Conservation (phyloP, 2,797 vertebrate species). For the Cossypha heuglini region DNA sequence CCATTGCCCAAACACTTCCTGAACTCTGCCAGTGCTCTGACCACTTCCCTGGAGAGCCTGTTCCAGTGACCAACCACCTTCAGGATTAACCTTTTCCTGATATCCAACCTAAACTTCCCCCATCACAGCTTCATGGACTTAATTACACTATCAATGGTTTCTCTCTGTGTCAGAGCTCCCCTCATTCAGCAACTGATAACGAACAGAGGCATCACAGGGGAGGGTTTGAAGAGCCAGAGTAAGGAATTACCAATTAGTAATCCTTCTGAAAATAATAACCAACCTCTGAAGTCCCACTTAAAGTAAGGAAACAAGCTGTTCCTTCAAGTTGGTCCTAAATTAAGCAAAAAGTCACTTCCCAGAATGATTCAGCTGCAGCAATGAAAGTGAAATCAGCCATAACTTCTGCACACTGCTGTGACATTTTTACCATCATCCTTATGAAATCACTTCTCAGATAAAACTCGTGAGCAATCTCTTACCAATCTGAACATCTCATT, state of each 20-base stretch:
- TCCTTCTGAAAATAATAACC: not conserved
- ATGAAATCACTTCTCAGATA: not conserved
- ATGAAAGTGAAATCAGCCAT: not conserved
- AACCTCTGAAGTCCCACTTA: not conserved
- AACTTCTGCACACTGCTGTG: fast-evolving
- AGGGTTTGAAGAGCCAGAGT: not conserved
- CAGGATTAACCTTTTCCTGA: not conserved
- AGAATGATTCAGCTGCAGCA: not conserved
- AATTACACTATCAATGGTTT: not conserved
- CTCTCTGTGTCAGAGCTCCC: not conserved
- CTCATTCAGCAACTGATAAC: fast-evolving
- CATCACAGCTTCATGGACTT: not conserved
- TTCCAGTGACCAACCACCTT: fast-evolving
- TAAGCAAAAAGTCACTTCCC: not conserved
- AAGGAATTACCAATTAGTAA: not conserved
- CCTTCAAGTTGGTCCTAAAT: not conserved
- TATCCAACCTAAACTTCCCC: not conserved
- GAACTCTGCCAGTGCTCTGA: not conserved
- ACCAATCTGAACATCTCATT: not conserved
- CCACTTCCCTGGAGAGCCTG: too few relatives aligned
- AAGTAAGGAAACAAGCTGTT: not conserved
- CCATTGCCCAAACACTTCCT: not conserved
- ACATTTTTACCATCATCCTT: not conserved
- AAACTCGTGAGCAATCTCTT: not conserved
- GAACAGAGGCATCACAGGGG: not conserved